phyloP scores from a whole-genome alignment of 2,888 invertebrate species.

The Copidosoma aretas region DNA sequence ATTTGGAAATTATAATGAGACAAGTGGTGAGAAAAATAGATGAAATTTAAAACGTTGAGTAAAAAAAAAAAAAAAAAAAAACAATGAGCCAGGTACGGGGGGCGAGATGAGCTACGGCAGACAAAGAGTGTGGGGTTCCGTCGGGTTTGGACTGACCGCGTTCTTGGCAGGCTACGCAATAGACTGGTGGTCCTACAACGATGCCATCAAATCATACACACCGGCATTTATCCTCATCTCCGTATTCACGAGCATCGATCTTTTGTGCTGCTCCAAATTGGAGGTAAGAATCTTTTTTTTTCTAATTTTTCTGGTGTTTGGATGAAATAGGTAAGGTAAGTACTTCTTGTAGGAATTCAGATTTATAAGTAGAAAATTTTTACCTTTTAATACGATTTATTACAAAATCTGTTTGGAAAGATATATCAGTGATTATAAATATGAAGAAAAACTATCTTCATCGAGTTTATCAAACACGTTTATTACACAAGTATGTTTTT shows the following conservation, averaged over 20 bases:
- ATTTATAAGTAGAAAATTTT: no score
- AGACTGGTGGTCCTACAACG: constrained; percentile 69
- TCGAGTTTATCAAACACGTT: no score
- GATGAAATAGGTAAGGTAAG: no score
- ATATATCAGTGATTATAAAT: no score
- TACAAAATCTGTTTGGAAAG: no score
- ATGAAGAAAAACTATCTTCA: no score
- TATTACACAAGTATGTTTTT: no score
- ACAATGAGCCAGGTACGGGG: constrained; percentile 67
- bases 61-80: not conserved
- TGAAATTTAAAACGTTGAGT: not conserved
- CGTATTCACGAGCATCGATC: constrained; percentile 70
- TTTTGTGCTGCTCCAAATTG: constrained; percentile 72
- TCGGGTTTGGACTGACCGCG: constrained; percentile 79
- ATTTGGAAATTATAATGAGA: no score
- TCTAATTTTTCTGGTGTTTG: no score
- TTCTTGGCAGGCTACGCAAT: constrained; percentile 74
- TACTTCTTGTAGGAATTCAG: no score
- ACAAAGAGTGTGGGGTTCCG: constrained; percentile 84
- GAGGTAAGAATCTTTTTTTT: constrained; percentile 60
- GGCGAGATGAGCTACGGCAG: constrained; percentile 75
- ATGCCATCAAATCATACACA: constrained; percentile 70
- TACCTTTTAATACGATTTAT: no score
- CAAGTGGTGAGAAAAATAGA: no score
- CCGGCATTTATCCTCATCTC: constrained; percentile 76